Conservation (phyloP, 64 coral and sea anemone species). For the Orbicella faveolata region DNA sequence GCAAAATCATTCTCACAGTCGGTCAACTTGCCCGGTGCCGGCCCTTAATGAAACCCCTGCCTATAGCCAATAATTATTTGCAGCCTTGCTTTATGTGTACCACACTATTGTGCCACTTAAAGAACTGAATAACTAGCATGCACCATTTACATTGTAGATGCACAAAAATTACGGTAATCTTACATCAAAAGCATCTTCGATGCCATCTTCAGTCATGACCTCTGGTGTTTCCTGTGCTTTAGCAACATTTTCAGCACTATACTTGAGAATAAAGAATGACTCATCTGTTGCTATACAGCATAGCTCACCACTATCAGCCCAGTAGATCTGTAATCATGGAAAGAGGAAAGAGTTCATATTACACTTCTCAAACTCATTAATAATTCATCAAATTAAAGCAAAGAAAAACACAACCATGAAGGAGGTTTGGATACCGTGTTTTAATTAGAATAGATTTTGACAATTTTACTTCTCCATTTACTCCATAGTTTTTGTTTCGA, state of each 20-base stretch:
- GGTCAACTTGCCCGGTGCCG: neutral
- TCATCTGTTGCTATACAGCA: slow-evolving; percentile 96
- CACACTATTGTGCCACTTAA: neutral
- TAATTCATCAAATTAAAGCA: too few species aligned
- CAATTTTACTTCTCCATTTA: too few species aligned
- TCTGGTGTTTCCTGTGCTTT: slow-evolving; percentile 80
- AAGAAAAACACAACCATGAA: too few species aligned
- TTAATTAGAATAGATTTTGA: too few species aligned
- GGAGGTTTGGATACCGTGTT: too few species aligned
- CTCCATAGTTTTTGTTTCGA: too few species aligned
- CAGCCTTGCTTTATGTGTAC: too few species aligned
- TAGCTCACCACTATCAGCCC: slow-evolving; percentile 98
- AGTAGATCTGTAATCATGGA: slow-evolving; percentile 60
- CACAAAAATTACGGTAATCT: slow-evolving; percentile 2
- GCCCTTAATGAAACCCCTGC: neutral
- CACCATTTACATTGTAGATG: neutral
- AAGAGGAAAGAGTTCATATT: neutral
- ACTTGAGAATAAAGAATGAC: slow-evolving; percentile 90
- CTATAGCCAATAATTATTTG: too few species aligned
- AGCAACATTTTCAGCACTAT: slow-evolving; percentile 85
- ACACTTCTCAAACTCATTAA: too few species aligned
- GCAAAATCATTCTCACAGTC: too few species aligned
- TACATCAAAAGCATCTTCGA: slow-evolving; percentile 99
- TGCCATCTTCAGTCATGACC: slow-evolving; percentile 87
- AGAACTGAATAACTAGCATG: neutral